Evolutionary conservation across 2,113 vertebrate species (phyloP).

Genomic region (Psittacus erithacus): DNA sequence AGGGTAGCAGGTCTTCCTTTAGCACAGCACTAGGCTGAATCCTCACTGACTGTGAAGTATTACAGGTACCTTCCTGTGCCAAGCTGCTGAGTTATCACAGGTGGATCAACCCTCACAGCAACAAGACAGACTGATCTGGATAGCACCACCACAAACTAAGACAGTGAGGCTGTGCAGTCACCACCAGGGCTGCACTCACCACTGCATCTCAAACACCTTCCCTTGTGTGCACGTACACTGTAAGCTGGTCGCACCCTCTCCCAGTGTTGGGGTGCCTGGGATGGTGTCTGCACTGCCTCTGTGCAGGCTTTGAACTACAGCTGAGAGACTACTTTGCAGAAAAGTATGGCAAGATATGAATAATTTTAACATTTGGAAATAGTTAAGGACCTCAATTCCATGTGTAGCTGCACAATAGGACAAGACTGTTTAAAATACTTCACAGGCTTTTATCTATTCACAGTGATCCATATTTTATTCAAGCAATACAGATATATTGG

Average conservation of each 20-base stretch:
- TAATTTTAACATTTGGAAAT: not conserved
- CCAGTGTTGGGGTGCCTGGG: not conserved
- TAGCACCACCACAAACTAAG: not conserved
- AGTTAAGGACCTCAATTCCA: not conserved
- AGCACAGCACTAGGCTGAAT: not conserved
- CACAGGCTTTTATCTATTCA: not conserved
- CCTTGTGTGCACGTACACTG: not conserved
- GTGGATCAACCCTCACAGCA: not conserved
- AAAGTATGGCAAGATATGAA: not conserved
- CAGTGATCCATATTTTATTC: not conserved
- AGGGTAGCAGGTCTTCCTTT: not conserved
- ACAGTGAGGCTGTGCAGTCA: fast-evolving
- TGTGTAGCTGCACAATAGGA: not conserved
- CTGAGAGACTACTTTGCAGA: not conserved
- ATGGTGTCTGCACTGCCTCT: not conserved
- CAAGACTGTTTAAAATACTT: not conserved
- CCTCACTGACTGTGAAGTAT: too few relatives aligned
- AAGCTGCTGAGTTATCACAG: not conserved
- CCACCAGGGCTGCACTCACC: not conserved
- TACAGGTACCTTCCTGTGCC: not conserved
- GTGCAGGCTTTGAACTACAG: fast-evolving
- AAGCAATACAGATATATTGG: not conserved
- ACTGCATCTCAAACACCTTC: not conserved
- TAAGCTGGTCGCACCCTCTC: fast-evolving
- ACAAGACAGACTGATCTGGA: not conserved